Evolutionary conservation across 2,888 invertebrate species (phyloP), one percentile per base, ranked within the genome.

Genomic region (Cryptocephalus moraei): DNA sequence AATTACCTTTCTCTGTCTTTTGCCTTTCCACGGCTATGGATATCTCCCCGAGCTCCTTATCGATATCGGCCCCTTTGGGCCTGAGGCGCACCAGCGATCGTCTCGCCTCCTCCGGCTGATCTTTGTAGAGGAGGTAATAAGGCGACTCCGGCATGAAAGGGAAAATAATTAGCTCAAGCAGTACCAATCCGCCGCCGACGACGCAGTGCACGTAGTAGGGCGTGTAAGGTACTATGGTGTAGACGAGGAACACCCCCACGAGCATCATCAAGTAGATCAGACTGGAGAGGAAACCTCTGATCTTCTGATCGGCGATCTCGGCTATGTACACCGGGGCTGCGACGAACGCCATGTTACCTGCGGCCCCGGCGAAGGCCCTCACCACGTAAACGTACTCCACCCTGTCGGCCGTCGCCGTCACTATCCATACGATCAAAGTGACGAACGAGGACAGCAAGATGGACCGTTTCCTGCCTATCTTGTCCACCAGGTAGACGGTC

Each of bases 321-420:
- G 68, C 68, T 39, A 70, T 66, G 55, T 68, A 70, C 70, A 70
- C 69, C 9, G 70, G 71, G 0, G 68, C 68, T 6, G 69, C 64
- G 1, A 71, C 71, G 50, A 70, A 71, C 4, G 67, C 68, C n/a
- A 67, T 67, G 45, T 70, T 68, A 9, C 68, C 68, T 4, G 69
- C 67, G 42, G 68, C 51, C 1, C 71, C 71, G 1, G 66, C 63
- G 33, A 70, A 45, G 45, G 67, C 62, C 51, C 57, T 60, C 1
- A 69, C 69, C 2, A 65, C 58, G 53, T 65, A 67, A 3, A 70
- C 50, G 44, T 64, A 62, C 22, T 60, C 58, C 4, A 67, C 60
- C 33, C 63, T 57, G 33, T 60, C 55, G 3, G 65, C 69, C 8
- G 63, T 47, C 4, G 65, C 68, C 13, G 67, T 66, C 12, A 69